Evolutionary conservation across 2,888 invertebrate genomes (phyloP).

Genomic region (Rosalia funebris): DNA sequence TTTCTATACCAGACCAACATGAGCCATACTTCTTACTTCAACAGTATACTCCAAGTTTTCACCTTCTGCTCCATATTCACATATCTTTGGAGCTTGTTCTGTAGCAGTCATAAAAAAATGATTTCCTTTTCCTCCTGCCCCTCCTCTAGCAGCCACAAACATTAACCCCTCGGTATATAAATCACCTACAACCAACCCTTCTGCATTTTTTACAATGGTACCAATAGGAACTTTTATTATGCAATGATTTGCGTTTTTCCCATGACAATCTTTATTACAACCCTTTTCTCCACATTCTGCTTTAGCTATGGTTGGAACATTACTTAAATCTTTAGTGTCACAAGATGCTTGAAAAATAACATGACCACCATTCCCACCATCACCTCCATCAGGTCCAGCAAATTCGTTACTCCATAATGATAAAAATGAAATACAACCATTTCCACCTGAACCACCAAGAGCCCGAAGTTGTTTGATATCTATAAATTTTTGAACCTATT

Average conservation of each 20-base stretch:
- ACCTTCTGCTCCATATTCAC: conserved; percentile 88
- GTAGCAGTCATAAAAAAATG: conserved; percentile 85
- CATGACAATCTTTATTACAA: conserved; percentile 77
- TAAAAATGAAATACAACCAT: conserved; percentile 91
- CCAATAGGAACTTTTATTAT: conserved; percentile 85
- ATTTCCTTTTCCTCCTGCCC: conserved; percentile 96
- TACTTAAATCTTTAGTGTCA: conserved; percentile 76
- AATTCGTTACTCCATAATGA: conserved; percentile 83
- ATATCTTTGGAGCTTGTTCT: conserved; percentile 82
- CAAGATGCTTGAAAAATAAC: conserved; percentile 82
- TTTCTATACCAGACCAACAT: conserved; percentile 81
- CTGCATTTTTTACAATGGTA: conserved; percentile 72
- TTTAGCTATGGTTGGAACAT: conserved; percentile 69
- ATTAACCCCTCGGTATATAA: conserved; percentile 74
- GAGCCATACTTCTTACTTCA: conserved; percentile 93
- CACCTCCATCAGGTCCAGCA: conserved; percentile 96
- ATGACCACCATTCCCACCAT: conserved; percentile 96
- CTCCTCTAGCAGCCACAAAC: conserved; percentile 94
- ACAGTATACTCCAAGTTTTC: conserved; percentile 78
- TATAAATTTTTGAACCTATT: conserved; percentile 68
- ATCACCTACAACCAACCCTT: conserved; percentile 74
- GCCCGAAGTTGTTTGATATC: conserved; percentile 76
- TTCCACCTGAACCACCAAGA: conserved; percentile 89
- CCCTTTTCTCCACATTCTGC: conserved; percentile 82
- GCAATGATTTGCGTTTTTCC: conserved; percentile 80